phyloP scores from a whole-genome alignment of 2,888 invertebrate genomes.

The Phyllotreta cruciferae region DNA sequence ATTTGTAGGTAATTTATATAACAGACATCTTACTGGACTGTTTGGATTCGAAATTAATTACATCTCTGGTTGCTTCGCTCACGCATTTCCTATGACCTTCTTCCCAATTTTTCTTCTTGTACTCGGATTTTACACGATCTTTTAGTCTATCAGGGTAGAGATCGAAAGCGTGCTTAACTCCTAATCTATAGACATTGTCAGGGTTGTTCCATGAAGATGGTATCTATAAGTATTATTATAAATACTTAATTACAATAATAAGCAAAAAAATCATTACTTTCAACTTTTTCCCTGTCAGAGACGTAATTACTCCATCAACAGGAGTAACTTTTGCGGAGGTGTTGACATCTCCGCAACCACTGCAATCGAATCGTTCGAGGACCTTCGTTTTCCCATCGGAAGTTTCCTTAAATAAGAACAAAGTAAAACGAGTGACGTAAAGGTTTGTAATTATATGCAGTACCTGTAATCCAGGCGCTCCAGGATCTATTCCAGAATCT shows the following conservation, averaged over 20 bases:
- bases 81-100: slow-evolving; percentile 78
- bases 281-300: slow-evolving; percentile 86
- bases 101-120: slow-evolving; percentile 86
- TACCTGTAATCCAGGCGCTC: slow-evolving; percentile 92
- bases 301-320: slow-evolving; percentile 78
- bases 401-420: slow-evolving; percentile 69
- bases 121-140: slow-evolving; percentile 77
- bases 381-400: slow-evolving; percentile 91
- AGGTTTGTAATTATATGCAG: background rate
- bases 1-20: slow-evolving; percentile 8
- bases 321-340: slow-evolving; percentile 76
- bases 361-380: slow-evolving; percentile 93
- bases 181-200: slow-evolving; percentile 83
- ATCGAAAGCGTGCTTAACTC: slow-evolving; percentile 84
- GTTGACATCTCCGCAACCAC: slow-evolving; percentile 96
- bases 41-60: slow-evolving; percentile 75
- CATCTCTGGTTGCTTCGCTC: slow-evolving; percentile 78
- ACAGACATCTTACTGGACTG: slow-evolving; percentile 39
- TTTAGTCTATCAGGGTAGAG: slow-evolving; percentile 85
- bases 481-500: slow-evolving; percentile 98
- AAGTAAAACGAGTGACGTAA: no score
- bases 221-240: slow-evolving; percentile 64
- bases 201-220: slow-evolving; percentile 86
- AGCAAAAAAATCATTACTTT: slow-evolving; percentile 67
- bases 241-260: background rate